Base-by-base conservation (phyloP, 2,888 invertebrate genomes). In the Drosophila affinis region DNA sequence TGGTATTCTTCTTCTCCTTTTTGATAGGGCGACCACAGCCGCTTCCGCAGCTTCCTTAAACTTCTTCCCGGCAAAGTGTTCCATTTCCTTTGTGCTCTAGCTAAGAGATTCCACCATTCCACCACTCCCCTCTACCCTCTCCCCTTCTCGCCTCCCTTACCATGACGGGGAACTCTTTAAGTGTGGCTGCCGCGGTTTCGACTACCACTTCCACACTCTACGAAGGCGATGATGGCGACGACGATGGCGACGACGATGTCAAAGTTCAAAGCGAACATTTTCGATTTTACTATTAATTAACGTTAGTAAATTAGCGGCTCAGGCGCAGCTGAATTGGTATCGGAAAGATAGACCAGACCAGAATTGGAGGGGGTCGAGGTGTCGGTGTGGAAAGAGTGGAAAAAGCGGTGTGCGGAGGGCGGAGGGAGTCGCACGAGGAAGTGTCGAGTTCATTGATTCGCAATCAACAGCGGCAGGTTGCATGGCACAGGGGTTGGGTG, bases 211-310 rank as follows among this genome's bases (percentile, higher is more conserved):
- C 62, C 53, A 18, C 53, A 18, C 49, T 58, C 62, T 57, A 60
- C 55, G 34, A 2, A 2, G 34, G 34, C 34, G 12, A 34, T 4
- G 34, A 10, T 9, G 9, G 9, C 34, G 34, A 12, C 3, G 34
- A 1, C 34, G 12, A 4, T 4, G 14, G 10, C 39, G 39, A n/a
- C 72, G 62, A 56, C 44, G 46, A 61, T 53, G 65, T 64, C 74
- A 74, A 76, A 82, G 84, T 84, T 84, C 80, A 87, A 87, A 84
- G 82, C 77, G 77, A 81, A 72, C 75, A 84, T 81, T 81, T 85
- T 81, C 87, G 78, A 81, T 87, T 81, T 75, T 48, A 75, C 81
- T 78, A 85, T 87, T 84, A 84, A 84, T 84, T 87, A 84, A 79
- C 85, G 85, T 76, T 78, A 81, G 82, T 84, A 85, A 84, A 84